A percentile compares a stretch with the other conserved stretches of the same genome.
Conservation (phyloP, 2,797 vertebrate species). For the Paratrypauchen microcephalus region DNA sequence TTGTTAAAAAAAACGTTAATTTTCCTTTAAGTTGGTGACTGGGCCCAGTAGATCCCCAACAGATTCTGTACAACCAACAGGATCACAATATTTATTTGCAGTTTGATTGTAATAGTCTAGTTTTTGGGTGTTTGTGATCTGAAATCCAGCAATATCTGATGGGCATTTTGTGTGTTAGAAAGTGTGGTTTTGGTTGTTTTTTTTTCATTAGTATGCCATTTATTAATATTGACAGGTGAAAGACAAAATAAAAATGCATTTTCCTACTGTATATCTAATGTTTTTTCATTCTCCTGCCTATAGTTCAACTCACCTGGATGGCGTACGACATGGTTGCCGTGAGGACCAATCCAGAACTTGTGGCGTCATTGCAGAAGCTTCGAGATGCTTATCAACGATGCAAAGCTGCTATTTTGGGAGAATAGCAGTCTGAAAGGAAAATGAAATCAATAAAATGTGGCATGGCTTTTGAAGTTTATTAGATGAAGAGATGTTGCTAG, state of each 20-base stretch:
- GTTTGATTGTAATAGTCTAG: neutral
- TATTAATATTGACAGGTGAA: too few species aligned
- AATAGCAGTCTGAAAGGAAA: constrained; percentile 6
- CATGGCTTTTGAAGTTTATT: neutral
- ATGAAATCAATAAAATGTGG: neutral
- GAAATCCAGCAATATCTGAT: neutral
- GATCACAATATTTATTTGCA: neutral
- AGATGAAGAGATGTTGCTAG: neutral
- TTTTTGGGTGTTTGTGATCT: neutral
- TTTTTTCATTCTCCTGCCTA: constrained; percentile 30
- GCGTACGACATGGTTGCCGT: constrained; percentile 82
- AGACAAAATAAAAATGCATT: too few species aligned
- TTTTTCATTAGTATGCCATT: neutral
- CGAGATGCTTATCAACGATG: constrained; percentile 76
- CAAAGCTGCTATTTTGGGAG: constrained; percentile 58
- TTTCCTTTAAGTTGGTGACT: too few species aligned
- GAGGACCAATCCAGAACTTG: constrained; percentile 77
- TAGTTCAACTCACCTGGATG: constrained; percentile 86
- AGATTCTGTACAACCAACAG: neutral
- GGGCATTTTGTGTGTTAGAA: too few species aligned
- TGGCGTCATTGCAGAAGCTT: constrained; percentile 67
- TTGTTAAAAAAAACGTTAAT: too few species aligned
- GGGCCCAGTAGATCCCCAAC: too few species aligned
- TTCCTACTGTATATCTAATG: neutral
- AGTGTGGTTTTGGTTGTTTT: neutral